These are phyloP conservation scores for Drosophila rufa DNA, from an alignment of 1,140 invertebrate species.

Conservation along the genomic window DNA sequence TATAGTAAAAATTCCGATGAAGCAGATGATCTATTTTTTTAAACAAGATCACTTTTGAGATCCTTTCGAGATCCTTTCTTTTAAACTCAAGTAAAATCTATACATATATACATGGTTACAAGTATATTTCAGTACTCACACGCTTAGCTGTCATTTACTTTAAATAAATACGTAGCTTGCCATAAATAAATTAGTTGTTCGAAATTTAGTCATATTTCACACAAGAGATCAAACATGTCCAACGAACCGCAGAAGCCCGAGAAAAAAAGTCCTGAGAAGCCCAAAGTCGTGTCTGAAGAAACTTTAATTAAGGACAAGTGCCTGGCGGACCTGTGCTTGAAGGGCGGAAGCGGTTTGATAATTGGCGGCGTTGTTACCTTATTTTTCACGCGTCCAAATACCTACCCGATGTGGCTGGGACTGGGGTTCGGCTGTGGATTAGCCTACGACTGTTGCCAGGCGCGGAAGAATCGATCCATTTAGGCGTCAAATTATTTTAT, in stretches of 20 bases:
- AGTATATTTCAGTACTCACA: background rate
- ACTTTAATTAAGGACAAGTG: constrained; percentile 42
- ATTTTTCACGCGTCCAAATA: constrained; percentile 46
- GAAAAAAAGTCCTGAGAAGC: background rate
- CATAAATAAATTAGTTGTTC: background rate
- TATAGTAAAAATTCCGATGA: no score
- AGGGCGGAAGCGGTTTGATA: constrained; percentile 47
- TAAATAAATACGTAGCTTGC: background rate
- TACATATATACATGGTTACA: background rate
- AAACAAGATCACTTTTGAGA: background rate
- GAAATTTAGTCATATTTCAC: constrained; percentile 14
- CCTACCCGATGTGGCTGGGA: constrained; percentile 53
- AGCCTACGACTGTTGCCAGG: constrained; percentile 54
- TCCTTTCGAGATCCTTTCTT: no score
- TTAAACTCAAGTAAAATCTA: background rate
- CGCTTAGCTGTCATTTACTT: background rate
- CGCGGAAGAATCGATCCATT: constrained; percentile 25
- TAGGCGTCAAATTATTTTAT: background rate
- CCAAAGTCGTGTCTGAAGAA: background rate
- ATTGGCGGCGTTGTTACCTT: constrained; percentile 42
- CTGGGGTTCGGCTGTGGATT: constrained; percentile 47
- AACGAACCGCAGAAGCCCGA: constrained; percentile 4
- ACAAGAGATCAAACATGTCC: constrained; percentile 2
- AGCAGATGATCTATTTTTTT: background rate
- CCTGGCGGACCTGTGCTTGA: constrained; percentile 43